Evolutionary conservation across 2,113 vertebrate species (phyloP).

Genomic region (Tympanuchus pallidicinctus): DNA sequence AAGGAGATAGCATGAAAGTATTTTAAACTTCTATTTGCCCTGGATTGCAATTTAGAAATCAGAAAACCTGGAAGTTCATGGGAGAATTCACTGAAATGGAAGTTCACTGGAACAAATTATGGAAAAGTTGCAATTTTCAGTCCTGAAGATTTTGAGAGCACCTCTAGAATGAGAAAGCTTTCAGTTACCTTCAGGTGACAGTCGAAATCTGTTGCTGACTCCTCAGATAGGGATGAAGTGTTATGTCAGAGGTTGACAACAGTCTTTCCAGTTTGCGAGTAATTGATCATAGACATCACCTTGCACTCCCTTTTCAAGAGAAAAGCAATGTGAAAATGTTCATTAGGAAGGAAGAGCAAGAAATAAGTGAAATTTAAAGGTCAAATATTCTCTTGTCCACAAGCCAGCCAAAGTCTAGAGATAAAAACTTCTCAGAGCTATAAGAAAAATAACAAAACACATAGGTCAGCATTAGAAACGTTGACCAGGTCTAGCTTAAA

Average conservation of each 20-base stretch:
- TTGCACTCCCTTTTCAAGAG: not conserved
- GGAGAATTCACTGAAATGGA: not conserved
- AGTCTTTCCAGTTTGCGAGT: not conserved
- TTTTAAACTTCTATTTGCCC: not conserved
- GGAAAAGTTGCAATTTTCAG: not conserved
- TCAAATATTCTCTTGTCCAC: not conserved
- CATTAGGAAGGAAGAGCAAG: not conserved
- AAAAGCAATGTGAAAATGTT: not conserved
- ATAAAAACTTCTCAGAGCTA: not conserved
- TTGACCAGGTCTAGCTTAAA: not conserved
- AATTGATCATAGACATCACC: not conserved
- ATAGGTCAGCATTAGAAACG: not conserved
- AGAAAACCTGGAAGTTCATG: not conserved
- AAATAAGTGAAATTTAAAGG: not conserved
- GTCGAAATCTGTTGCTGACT: not conserved
- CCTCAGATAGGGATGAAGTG: not conserved
- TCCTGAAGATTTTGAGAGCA: not conserved
- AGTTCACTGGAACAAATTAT: not conserved
- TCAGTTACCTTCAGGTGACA: not conserved
- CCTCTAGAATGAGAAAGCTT: not conserved
- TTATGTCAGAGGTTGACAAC: not conserved
- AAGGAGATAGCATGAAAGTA: not conserved
- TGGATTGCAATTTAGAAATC: not conserved
- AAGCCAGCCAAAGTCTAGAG: not conserved
- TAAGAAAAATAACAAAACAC: not conserved